These are phyloP conservation scores for Heliconius nattereri DNA, from an alignment of 1,140 invertebrate species.

Conservation along the genomic window DNA sequence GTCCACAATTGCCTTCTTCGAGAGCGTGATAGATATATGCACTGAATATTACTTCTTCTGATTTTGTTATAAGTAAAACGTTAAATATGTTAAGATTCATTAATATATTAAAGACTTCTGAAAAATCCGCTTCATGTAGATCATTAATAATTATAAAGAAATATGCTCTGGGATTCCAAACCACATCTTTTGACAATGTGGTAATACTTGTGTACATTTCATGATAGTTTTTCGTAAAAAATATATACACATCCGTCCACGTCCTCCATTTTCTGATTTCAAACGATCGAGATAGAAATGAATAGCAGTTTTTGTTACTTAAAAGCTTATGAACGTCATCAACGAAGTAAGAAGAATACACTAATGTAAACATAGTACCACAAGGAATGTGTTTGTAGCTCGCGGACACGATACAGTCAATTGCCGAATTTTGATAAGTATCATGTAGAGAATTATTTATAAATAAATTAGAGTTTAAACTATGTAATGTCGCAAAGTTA, in stretches of 20 bases:
- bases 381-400: constrained; percentile 27
- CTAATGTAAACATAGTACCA: constrained; percentile 22
- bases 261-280: constrained; percentile 16
- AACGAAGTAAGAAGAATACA: constrained; percentile 16
- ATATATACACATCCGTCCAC: constrained; percentile 30
- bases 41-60: not conserved
- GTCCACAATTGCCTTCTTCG: constrained; percentile 32
- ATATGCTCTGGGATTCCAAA: constrained; percentile 38
- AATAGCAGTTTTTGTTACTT: constrained; percentile 26
- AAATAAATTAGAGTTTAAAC: not conserved
- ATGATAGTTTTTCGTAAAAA: constrained; percentile 18
- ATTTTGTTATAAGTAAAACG: constrained; percentile 27
- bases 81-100: constrained; percentile 32
- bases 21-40: constrained; percentile 37
- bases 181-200: constrained; percentile 19
- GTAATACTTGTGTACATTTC: constrained; percentile 22
- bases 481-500: not conserved
- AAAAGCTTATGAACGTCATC: constrained; percentile 13
- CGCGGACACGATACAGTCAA: constrained; percentile 27
- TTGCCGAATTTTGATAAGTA: not conserved
- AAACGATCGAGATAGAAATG: constrained; percentile 22
- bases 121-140: constrained; percentile 20
- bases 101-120: constrained; percentile 34
- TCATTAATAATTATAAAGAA: constrained; percentile 34
- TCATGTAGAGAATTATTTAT: not conserved